Base-by-base conservation (phyloP, 1,140 invertebrate species). In the Zaprionus nigranus region DNA sequence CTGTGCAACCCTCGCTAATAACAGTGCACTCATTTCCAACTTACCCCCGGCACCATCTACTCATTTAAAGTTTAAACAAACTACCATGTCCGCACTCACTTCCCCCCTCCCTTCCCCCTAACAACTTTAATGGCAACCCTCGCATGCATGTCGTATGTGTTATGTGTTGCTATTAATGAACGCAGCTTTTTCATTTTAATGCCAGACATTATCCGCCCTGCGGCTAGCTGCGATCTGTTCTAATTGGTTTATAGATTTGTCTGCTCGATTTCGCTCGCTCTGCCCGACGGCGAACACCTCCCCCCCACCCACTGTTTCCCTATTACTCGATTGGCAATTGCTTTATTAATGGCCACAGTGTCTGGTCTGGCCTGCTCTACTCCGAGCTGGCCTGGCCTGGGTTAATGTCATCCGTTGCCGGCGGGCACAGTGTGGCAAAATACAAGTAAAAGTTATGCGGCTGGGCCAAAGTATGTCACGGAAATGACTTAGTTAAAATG, bases 401-500 rank as follows among this genome's bases (percentile, higher is more conserved):
- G 66, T 82, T 88, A 90, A 88, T 88, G 85, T 85, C 85, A 88
- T 88, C 85, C 85, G 85, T 67, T 15, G 85, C 85, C 62, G 30
- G 22, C 24, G 85, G 85, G 70, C 49, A 62, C 17, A 57, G 62
- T 69, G 61, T 63, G 59, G 51, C 57, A 62, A 53, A 46, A 59
- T 67, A 58, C 60, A 79, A 85, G 85, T 88, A 88, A 88, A 90
- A 88, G 85, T 90, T 82, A 57, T 74, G 59, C 28, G 67, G 60
- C 36, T n/a, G 40, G 5, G 2, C 58, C 75, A 63, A 88, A 79
- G 85, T 88, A 79, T 88, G 85, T 90, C 85, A 88, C 86, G 85
- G 85, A 88, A 88, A 88, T 88, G 84, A 76, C 84, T 87, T 84
- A 71, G 78, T 81, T 87, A 75, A 87, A 87, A 87, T 88, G 83